Evolutionary conservation across 2,113 vertebrate genomes (phyloP), one percentile per base, ranked within the genome.

Genomic region (Mus spicilegus): DNA sequence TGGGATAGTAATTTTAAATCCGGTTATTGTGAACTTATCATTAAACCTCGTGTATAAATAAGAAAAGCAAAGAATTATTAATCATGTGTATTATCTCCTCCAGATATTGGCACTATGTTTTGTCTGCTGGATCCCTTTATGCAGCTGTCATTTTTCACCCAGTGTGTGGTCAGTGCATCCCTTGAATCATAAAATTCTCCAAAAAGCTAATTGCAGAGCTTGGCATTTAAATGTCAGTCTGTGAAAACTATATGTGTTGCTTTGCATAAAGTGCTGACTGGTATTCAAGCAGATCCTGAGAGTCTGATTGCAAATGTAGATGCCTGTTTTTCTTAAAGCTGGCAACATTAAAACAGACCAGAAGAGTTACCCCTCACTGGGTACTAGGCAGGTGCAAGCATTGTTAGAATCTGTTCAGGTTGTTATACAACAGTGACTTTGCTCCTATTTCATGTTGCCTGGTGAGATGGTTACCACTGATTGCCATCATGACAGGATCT

Each of bases 11-110:
- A 96, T 94, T 90, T 90, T 54, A 85, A 90, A 95, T 78, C 78
- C 9, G 3, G 42, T 95, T 98, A 97, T 88, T 97, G 58, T 61
- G 54, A 89, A 86, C 58, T 88, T 97, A 97, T 16, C 97, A 98
- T 98, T 96, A 98, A 97, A 90, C 95, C 97, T 86, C 93, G 87
- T 96, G 91, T 85, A 95, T 89, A 96, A 98, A 97, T 89, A 97
- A 97, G 96, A 54, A 94, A 65, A 89, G 89, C 76, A 93, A 89
- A 49, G 97, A 97, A 87, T 73, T 90, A 90, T 95, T 97, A 97
- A 97, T 98, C 95, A 96, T 58, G 63, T 92, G 81, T 13, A 90
- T 93, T 97, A 96, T 94, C 77, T 80, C 46, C 95, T 97, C 75
- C 70, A 97, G 97, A 98, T 94, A 92, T 90, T 98, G 81, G n/a